Evolutionary conservation across 2,113 vertebrate genomes (phyloP), one percentile per base, ranked within the genome.

Genomic region (Asarcornis scutulata): DNA sequence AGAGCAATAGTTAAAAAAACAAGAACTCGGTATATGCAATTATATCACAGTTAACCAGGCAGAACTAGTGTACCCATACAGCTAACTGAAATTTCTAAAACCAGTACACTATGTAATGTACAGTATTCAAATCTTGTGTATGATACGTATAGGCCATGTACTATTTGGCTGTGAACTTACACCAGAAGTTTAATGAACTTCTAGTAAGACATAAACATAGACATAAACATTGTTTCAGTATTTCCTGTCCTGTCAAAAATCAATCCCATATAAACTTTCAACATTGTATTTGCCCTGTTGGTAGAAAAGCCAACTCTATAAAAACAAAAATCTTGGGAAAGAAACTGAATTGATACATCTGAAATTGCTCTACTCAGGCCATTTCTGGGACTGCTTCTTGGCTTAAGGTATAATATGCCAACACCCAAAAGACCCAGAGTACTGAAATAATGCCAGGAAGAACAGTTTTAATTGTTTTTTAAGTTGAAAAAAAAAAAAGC

Each of bases 401-500:
- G 21, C 63, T 71, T 81, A 32, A 90, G 67, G 22, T 40, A 46
- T 59, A 62, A 32, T 0, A 1, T 93, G 55, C 64, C 76, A 94
- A 46, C 66, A 75, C 74, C 53, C 77, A 73, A 75, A 88, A 95
- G 53, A 93, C 34, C 17, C 38, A 56, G n/a, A 63, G 6, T 23
- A 26, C 34, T 78, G 46, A 53, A 95, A 89, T 69, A 69, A 75
- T 32, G 32, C 40, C 81, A 76, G 62, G 18, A 89, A 67, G 83
- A 84, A 86, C 36, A n/a, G 27, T 66, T 95, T 85, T 86, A 95
- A 87, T 77, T 60, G 34, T 3, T 21, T 83, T 95, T 75, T 93
- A 81, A 84, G 38, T 34, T 26, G 79, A 86, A 67, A 85, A 42
- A 52, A 13, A 82, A 42, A 52, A 13, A 53, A 82, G 89, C 93